These are phyloP conservation scores for Ochropleura leucogaster DNA, from an alignment of 2,888 invertebrate genomes.

Conservation along the genomic window DNA sequence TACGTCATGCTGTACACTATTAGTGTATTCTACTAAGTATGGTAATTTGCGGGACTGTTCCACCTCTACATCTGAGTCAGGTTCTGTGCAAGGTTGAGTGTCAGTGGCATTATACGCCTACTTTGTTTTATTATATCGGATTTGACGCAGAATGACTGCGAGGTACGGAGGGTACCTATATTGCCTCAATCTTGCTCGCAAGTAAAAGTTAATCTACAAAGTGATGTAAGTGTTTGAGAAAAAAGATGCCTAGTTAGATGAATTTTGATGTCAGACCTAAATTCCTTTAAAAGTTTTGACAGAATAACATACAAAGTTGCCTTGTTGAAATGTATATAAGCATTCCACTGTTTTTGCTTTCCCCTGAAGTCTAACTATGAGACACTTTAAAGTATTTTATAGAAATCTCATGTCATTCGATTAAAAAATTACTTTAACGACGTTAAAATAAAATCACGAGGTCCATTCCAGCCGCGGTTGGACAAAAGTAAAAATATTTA, in stretches of 20 bases:
- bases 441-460: slow-evolving; percentile 22
- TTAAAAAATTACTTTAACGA: slow-evolving; percentile 12
- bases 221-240: slow-evolving; percentile 1
- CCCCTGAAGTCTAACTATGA: too few species aligned
- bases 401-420: neutral
- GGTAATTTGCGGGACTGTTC: slow-evolving; percentile 15
- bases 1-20: slow-evolving; percentile 10
- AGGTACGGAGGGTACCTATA: neutral
- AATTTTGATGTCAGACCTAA: neutral
- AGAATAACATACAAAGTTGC: neutral
- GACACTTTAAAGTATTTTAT: neutral
- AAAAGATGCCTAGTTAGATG: neutral
- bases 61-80: slow-evolving; percentile 35
- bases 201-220: slow-evolving; percentile 1
- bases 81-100: slow-evolving; percentile 38
- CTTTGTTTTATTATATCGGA: slow-evolving; percentile 6
- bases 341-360: neutral
- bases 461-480: slow-evolving; percentile 19
- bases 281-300: neutral
- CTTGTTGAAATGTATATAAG: neutral
- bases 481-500: slow-evolving; percentile 66
- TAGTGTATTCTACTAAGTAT: slow-evolving; percentile 14
- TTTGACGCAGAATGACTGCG: slow-evolving; percentile 13
- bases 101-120: slow-evolving; percentile 39
- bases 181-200: slow-evolving; percentile 5